These are phyloP conservation scores for Oreochromis tanganicae DNA, from an alignment of 2,113 vertebrate species.

Conservation along the genomic window DNA sequence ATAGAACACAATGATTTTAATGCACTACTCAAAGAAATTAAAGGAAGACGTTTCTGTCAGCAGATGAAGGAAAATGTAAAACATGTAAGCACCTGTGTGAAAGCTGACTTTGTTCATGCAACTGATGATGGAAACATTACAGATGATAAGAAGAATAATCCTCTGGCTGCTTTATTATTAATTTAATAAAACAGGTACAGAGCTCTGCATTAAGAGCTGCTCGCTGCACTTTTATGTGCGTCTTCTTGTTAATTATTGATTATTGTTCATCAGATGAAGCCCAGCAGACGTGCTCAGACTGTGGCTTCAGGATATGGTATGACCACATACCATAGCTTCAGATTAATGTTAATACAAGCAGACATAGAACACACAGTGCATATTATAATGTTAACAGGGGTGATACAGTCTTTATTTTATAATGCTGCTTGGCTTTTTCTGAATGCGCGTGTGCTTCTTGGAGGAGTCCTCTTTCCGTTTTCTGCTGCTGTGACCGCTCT, in stretches of 20 bases:
- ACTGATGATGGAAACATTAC: not conserved
- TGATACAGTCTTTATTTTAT: not conserved
- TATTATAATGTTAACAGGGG: accelerated
- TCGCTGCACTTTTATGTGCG: not conserved
- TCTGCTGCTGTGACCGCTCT: slow-evolving; percentile 27
- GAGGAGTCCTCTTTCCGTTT: slow-evolving; percentile 49
- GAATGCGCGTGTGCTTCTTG: slow-evolving; percentile 9
- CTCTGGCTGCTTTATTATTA: not conserved
- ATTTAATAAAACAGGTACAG: not conserved
- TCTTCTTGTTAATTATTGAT: not conserved
- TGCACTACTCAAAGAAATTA: not conserved
- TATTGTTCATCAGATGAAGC: not conserved
- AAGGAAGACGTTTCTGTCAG: not conserved
- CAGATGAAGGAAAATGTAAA: not conserved
- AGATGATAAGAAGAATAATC: not conserved
- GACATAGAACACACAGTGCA: not conserved
- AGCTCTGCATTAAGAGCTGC: accelerated
- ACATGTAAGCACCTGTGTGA: not conserved
- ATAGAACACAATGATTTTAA: accelerated
- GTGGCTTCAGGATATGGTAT: accelerated
- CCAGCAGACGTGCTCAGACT: accelerated
- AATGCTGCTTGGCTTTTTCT: not conserved
- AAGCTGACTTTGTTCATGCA: not conserved
- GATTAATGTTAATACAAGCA: not conserved
- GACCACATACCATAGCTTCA: not conserved